Evolutionary conservation across 2,113 vertebrate genomes (phyloP).

Genomic region (Equus przewalskii): DNA sequence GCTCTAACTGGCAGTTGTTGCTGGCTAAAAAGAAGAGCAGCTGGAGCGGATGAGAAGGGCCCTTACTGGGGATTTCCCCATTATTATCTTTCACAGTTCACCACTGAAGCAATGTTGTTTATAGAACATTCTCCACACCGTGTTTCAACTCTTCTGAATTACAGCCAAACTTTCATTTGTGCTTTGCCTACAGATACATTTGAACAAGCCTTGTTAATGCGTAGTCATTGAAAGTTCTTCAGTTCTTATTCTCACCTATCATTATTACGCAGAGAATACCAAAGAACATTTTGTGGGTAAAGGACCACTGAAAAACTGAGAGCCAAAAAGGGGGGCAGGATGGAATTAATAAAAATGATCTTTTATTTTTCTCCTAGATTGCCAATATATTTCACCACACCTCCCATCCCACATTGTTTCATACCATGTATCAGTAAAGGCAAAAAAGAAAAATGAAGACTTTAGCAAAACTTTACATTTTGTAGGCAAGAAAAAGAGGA

Average conservation of each 20-base stretch:
- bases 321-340: neutral
- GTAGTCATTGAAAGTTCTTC: neutral
- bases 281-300: slow-evolving; percentile 33
- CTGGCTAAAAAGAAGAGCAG: slow-evolving; percentile 57
- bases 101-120: slow-evolving; percentile 56
- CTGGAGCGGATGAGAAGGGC: slow-evolving; percentile 23
- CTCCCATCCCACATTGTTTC: neutral
- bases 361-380: neutral
- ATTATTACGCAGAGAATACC: neutral
- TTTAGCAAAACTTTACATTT: slow-evolving; percentile 56
- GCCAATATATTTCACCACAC: slow-evolving; percentile 15
- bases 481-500: slow-evolving; percentile 59
- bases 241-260: slow-evolving; percentile 40
- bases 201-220: slow-evolving; percentile 19
- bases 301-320: neutral
- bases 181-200: slow-evolving; percentile 50
- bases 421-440: neutral
- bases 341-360: neutral
- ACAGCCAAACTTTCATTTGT: slow-evolving; percentile 51
- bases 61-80: slow-evolving; percentile 54
- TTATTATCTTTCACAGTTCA: slow-evolving; percentile 28
- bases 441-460: slow-evolving; percentile 39
- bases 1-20: slow-evolving; percentile 47
- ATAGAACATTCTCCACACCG: slow-evolving; percentile 42
- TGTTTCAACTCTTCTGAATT: slow-evolving; percentile 53